phyloP scores from a whole-genome alignment of 2,113 vertebrate species.

The Ailurus styani region DNA sequence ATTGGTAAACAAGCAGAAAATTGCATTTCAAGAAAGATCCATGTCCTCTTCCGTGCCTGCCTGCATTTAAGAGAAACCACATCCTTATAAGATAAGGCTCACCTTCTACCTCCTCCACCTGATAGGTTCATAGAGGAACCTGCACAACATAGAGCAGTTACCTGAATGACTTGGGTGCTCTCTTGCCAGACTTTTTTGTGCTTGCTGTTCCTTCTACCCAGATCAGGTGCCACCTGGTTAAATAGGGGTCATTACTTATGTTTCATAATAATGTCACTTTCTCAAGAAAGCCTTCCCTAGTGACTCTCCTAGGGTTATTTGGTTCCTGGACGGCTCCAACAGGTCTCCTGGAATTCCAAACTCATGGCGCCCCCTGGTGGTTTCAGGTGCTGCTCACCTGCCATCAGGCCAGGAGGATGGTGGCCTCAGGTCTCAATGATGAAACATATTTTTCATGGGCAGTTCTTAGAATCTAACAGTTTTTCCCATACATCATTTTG shows the following conservation, averaged over 20 bases:
- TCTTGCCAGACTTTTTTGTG: background rate
- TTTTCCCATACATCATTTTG: background rate
- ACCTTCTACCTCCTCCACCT: background rate
- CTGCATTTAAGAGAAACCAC: background rate
- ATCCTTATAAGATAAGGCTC: background rate
- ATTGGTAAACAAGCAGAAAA: constrained; percentile 66
- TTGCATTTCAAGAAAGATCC: constrained; percentile 44
- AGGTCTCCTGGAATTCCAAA: background rate
- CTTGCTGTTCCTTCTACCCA: background rate
- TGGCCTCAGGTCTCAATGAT: background rate
- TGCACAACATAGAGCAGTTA: background rate
- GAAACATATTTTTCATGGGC: background rate
- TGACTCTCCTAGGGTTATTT: background rate
- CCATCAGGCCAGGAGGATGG: background rate
- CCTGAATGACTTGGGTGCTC: background rate
- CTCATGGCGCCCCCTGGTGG: background rate
- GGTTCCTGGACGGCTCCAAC: no score
- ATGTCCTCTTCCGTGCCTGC: background rate
- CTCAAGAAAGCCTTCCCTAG: background rate
- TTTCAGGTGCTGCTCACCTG: background rate
- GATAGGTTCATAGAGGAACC: background rate
- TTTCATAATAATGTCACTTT: background rate
- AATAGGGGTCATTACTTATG: background rate
- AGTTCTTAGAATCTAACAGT: background rate
- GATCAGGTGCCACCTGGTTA: background rate